Evolutionary conservation across 2,797 vertebrate genomes (phyloP), one percentile per base, ranked within the genome.

Genomic region (Rhincodon typus): DNA sequence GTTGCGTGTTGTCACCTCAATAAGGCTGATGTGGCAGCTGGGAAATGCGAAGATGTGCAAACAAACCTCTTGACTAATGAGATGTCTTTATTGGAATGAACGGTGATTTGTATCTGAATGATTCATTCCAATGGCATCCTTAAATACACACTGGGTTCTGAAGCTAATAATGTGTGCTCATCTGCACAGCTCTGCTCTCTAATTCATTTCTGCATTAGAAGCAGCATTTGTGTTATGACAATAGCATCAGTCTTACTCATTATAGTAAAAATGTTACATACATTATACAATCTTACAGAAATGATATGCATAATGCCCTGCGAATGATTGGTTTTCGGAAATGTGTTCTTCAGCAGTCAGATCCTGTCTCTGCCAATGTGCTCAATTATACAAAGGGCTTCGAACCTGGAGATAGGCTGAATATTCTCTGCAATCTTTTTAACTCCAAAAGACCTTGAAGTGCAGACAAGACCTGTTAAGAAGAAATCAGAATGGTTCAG

Each of bases 31-130:
- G 69, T 53, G 69, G 94, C 25, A 53, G 94, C 12, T 95, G 94
- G 94, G 15, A 74, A 72, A 50, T 34, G 46, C 46, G 10, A 34
- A n/a, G 50, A 50, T n/a, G 69, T 57, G 70, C 70, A 74, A 95
- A 95, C 50, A 95, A 94, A 77, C 94, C 94, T 27, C 46, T 77
- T 95, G 94, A 95, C 94, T 95, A 77, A 95, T 95, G 94, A 95
- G 46, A 95, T 95, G 94, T 53, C 94, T 95, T 74, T 57, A 95
- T 72, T 95, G 70, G 94, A 77, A 77, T 77, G 94, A 95, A n/a
- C 30, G 94, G 94, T 95, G 94, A 95, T 95, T 95, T 95, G 94
- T 95, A 95, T 95, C 94, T 50, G 94, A 57, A 77, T 95, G 70
- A 95, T 95, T 95, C 69, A 95, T 95, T 77, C 72, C 53, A 95